phyloP scores from a whole-genome alignment of 1,140 invertebrate genomes.

The Wasmannia auropunctata region DNA sequence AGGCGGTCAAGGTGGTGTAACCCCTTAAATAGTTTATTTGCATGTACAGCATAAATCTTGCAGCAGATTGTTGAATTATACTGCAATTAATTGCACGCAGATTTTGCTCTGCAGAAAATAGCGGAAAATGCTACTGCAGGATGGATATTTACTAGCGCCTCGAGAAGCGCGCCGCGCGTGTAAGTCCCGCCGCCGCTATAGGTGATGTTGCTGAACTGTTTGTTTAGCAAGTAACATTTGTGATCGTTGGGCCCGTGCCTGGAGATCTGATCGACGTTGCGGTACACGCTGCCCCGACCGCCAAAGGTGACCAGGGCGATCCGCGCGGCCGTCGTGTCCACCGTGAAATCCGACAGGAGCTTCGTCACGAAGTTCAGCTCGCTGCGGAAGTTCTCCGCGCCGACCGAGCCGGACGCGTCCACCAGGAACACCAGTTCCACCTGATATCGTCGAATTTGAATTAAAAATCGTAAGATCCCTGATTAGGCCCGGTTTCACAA shows the following conservation, averaged over 20 bases:
- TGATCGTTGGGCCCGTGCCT: constrained; percentile 82
- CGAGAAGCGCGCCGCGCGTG: constrained; percentile 88
- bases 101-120: too few relatives aligned
- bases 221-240: constrained; percentile 88
- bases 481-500: too few relatives aligned
- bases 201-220: constrained; percentile 87
- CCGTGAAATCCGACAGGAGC: constrained; percentile 89
- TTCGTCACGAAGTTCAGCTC: constrained; percentile 91
- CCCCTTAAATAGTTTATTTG: too few relatives aligned
- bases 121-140: too few relatives aligned
- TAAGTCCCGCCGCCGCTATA: constrained; percentile 90
- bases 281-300: constrained; percentile 82
- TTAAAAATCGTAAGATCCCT: background rate
- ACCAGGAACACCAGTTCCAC: constrained; percentile 90
- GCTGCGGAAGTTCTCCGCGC: constrained; percentile 88
- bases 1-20: too few relatives aligned
- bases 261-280: constrained; percentile 89
- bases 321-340: constrained; percentile 88
- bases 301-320: constrained; percentile 90
- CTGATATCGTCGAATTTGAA: constrained; percentile 63
- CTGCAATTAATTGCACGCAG: too few relatives aligned
- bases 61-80: too few relatives aligned
- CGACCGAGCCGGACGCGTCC: constrained; percentile 89
- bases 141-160: constrained; percentile 89
- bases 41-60: too few relatives aligned